Base-by-base conservation (phyloP, 2,888 invertebrate species). In the Cephus pulcher region DNA sequence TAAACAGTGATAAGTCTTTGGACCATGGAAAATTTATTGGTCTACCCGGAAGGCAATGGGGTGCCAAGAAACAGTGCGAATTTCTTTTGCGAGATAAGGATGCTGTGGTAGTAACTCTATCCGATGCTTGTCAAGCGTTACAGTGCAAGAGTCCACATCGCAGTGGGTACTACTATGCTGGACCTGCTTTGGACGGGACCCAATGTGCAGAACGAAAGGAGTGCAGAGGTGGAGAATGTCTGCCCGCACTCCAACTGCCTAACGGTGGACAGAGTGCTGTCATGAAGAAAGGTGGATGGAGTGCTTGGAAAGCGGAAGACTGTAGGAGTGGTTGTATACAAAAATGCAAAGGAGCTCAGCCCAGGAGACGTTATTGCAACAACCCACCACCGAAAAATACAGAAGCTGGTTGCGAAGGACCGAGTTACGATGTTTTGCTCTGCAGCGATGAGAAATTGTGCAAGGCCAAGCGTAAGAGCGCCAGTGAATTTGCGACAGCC, bases 141-240 rank as follows among this genome's bases (percentile, higher is more conserved):
- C 94, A 95, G 83, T 96, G 96, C 88, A 94, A 94, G 86, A 94
- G 95, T 32, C 96, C 96, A 56, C 95, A 95, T 87, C 93, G 95
- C 75, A 94, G 94, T 79, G 96, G 96, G 15, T 95, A 94, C 91
- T 96, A 95, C 90, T 95, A 94, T 88, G 95, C 96, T 1, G 96
- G 96, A 0, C 97, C 97, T 0, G 97, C 97, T n/a, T 91, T 97
- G 40, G 96, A 96, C 81, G 97, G 97, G 73, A 97, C 96, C 0
- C 91, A 93, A 33, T 97, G 97, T 88, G 96, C 95, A 12, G 89
- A 90, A 0, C 92, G 92, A 79, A 94, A 93, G 93, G 95, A 95
- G 85, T 91, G 92, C 81, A 85, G 84, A 12, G 88, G 87, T 4
- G 90, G 90, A n/a, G 85, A 88, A 34, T 90, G 90, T 56, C 79